Evolutionary conservation across 2,113 vertebrate genomes (phyloP).

Genomic region (Lampris megalopsis): DNA sequence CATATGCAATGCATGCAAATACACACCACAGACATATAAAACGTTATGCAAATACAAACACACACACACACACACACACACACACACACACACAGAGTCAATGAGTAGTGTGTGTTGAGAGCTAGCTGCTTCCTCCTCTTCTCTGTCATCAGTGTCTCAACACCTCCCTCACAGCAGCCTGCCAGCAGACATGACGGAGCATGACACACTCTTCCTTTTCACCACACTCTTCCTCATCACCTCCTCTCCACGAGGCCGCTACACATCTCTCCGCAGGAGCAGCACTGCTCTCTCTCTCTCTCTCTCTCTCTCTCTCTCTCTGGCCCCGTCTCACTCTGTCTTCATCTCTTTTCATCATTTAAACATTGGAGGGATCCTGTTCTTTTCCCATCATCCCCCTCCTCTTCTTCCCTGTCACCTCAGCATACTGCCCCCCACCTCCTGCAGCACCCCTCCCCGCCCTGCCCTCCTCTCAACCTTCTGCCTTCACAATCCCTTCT

Average conservation of each 20-base stretch:
- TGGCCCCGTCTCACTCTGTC: neutral
- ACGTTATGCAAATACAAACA: slow-evolving; percentile 14
- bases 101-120: slow-evolving; percentile 50
- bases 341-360: no score
- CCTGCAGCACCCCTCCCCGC: no score
- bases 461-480: no score
- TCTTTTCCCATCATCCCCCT: no score
- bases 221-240: neutral
- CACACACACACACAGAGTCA: slow-evolving; percentile 42
- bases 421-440: no score
- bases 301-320: neutral
- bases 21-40: no score
- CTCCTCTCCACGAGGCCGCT: neutral
- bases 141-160: slow-evolving; percentile 61
- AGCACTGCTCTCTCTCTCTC: neutral
- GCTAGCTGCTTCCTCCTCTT: slow-evolving; percentile 13
- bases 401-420: no score
- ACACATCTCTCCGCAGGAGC: no score
- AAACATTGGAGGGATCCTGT: no score
- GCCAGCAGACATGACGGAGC: slow-evolving; percentile 37
- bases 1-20: no score
- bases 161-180: slow-evolving; percentile 36
- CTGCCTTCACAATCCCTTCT: no score
- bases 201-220: neutral
- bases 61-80: slow-evolving; percentile 41